phyloP scores from a whole-genome alignment of 2,888 invertebrate genomes.

The Drosophila mulleri region DNA sequence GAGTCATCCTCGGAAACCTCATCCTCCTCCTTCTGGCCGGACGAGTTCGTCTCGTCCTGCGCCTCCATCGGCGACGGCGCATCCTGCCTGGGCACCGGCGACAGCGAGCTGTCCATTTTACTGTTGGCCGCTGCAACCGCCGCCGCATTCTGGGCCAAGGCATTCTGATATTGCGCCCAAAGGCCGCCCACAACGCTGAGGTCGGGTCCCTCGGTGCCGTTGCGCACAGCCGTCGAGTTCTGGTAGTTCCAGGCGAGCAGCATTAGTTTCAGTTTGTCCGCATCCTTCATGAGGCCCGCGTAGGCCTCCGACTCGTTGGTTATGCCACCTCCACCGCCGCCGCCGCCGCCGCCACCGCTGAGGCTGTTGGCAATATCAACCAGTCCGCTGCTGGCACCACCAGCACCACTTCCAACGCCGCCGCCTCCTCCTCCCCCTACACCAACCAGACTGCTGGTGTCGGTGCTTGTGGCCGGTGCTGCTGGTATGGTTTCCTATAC shows the following conservation, averaged over 20 bases:
- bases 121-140: constrained; percentile 85
- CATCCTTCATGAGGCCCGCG: constrained; percentile 89
- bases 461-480: constrained; percentile 77
- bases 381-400: constrained; percentile 44
- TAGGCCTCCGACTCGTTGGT: constrained; percentile 82
- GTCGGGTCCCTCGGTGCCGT: constrained; percentile 86
- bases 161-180: constrained; percentile 94
- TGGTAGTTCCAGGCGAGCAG: constrained; percentile 95
- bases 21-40: constrained; percentile 94
- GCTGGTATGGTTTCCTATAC: constrained; percentile 82
- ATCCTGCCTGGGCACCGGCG: constrained; percentile 86
- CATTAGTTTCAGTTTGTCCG: constrained; percentile 95
- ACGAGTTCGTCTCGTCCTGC: constrained; percentile 95
- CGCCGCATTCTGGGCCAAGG: constrained; percentile 89
- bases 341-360: constrained; percentile 48
- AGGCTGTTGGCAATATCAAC: constrained; percentile 64
- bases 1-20: constrained; percentile 94
- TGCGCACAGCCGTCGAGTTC: constrained; percentile 90
- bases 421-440: constrained; percentile 41
- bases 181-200: constrained; percentile 89
- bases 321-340: constrained; percentile 50
- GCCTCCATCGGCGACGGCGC: constrained; percentile 86
- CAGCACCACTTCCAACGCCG: constrained; percentile 28
- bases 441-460: constrained; percentile 72
- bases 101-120: constrained; percentile 85